Percentiles rank a stretch among this genome's conserved stretches.
Conservation (phyloP, 1,140 invertebrate genomes). For the Nephila pilipes region DNA sequence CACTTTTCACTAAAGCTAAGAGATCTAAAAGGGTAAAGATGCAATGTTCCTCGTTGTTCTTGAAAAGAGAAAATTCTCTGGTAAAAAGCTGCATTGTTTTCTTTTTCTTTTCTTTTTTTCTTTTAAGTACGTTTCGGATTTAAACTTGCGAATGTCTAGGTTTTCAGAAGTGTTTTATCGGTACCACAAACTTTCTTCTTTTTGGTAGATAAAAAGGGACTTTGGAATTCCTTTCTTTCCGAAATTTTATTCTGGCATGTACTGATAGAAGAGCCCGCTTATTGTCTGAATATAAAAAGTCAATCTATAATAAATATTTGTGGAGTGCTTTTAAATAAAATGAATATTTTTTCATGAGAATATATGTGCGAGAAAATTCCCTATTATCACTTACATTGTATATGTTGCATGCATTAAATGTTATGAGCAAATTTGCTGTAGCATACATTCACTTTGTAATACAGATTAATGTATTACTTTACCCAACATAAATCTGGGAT, state of each 20-base stretch:
- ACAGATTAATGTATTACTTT: too few relatives aligned
- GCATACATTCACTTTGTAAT: too few relatives aligned
- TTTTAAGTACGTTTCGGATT: background rate
- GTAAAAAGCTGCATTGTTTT: slow-evolving; percentile 15
- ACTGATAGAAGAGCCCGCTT: too few relatives aligned
- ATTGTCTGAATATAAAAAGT: too few relatives aligned
- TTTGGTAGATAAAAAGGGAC: background rate
- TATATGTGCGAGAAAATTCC: too few relatives aligned
- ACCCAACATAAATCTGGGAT: too few relatives aligned
- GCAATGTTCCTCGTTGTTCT: background rate
- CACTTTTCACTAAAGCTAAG: background rate
- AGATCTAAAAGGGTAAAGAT: slow-evolving; percentile 6
- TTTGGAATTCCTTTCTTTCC: background rate
- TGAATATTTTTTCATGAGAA: too few relatives aligned
- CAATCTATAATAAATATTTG: too few relatives aligned
- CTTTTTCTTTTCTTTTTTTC: background rate
- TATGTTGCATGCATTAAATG: too few relatives aligned
- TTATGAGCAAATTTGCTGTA: too few relatives aligned
- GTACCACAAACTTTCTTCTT: background rate
- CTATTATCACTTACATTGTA: too few relatives aligned
- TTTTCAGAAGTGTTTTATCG: background rate
- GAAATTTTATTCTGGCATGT: background rate
- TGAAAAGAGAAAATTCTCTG: background rate
- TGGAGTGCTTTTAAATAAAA: too few relatives aligned
- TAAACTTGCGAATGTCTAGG: background rate